Percentiles rank a stretch among this genome's conserved stretches.
These are phyloP conservation scores for Phrynosoma blainvillii DNA, from an alignment of 2,113 vertebrate genomes.

Conservation along the genomic window DNA sequence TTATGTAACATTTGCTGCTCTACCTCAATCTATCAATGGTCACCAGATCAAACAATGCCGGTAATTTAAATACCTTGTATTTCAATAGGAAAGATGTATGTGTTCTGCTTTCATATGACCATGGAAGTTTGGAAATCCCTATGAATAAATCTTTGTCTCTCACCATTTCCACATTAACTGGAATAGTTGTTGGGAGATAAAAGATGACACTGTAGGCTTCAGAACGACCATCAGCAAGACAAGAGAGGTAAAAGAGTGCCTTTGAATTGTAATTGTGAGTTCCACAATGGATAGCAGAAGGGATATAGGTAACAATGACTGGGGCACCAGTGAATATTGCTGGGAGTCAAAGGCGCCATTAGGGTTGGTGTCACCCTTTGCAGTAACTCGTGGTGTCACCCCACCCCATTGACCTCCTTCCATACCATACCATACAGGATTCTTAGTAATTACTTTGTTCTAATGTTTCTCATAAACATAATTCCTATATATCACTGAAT, in stretches of 20 bases:
- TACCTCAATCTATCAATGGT: too few species aligned
- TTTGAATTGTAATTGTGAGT: not conserved
- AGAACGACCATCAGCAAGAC: not conserved
- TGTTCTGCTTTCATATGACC: not conserved
- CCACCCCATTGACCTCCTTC: too few species aligned
- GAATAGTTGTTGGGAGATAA: not conserved
- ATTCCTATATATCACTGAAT: too few species aligned
- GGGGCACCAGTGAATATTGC: not conserved
- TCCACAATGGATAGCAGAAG: not conserved
- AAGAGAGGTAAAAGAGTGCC: not conserved
- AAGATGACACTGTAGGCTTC: not conserved
- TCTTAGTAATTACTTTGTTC: too few species aligned
- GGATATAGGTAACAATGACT: not conserved
- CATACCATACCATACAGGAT: too few species aligned
- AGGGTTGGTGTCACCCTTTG: too few species aligned
- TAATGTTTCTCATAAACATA: too few species aligned
- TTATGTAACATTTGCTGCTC: too few species aligned
- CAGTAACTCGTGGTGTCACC: too few species aligned
- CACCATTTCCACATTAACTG: not conserved
- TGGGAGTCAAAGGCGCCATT: not conserved
- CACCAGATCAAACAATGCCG: too few species aligned
- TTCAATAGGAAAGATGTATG: not conserved
- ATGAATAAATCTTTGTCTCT: not conserved
- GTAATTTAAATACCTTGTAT: not conserved
- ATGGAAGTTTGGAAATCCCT: not conserved